Evolutionary conservation across 2,113 vertebrate species (phyloP).

Genomic region (Piprites chloris): DNA sequence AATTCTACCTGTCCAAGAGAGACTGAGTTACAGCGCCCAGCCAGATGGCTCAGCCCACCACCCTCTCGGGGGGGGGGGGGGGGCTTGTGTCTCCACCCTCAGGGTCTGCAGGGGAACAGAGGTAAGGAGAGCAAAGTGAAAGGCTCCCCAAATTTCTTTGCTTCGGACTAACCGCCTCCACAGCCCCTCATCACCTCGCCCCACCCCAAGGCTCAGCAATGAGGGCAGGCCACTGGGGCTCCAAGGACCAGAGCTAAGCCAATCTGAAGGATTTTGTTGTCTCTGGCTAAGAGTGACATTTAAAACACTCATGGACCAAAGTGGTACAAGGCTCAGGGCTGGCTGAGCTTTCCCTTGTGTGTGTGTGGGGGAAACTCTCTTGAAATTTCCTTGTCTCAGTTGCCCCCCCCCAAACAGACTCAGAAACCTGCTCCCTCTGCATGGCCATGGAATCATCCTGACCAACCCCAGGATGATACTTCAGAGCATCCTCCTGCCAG

Average conservation of each 20-base stretch:
- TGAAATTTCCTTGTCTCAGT: neutral
- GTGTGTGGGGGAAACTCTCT: fast-evolving
- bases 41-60: neutral
- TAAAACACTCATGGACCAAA: neutral
- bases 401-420: neutral
- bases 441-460: neutral
- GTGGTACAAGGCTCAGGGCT: neutral
- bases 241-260: neutral
- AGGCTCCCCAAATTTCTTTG: neutral
- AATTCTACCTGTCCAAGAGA: conserved; percentile 98
- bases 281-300: neutral
- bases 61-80: no score
- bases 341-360: neutral
- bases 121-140: fast-evolving
- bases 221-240: neutral
- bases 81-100: neutral
- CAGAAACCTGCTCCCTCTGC: neutral
- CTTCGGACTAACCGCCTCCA: neutral
- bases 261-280: neutral
- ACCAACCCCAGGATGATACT: neutral
- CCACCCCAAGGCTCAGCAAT: neutral
- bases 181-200: neutral
- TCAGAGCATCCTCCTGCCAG: neutral
- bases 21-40: conserved; percentile 79
- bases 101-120: neutral